phyloP scores from a whole-genome alignment of 1,140 invertebrate genomes.

The Vollenhovia emeryi region DNA sequence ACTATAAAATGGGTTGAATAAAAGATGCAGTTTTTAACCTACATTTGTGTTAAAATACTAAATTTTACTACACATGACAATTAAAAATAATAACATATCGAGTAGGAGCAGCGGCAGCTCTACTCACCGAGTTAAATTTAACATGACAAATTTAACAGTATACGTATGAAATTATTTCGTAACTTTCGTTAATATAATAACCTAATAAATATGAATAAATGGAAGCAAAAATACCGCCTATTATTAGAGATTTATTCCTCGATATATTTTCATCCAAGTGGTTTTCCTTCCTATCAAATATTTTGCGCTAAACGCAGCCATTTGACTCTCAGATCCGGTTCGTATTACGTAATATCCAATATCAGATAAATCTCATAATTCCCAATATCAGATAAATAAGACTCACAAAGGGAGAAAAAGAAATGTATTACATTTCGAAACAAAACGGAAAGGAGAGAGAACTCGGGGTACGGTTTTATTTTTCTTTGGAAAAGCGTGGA shows the following conservation, averaged over 20 bases:
- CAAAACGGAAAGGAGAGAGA: not conserved
- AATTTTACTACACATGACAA: no score
- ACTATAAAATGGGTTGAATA: no score
- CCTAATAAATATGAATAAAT: not conserved
- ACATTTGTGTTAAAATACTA: no score
- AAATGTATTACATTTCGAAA: not conserved
- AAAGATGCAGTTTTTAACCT: no score
- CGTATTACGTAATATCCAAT: constrained; percentile 8
- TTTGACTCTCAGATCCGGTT: not conserved
- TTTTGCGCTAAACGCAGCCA: not conserved
- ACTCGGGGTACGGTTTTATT: not conserved
- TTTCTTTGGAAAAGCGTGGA: not conserved
- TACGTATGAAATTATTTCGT: not conserved
- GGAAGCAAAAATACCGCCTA: not conserved
- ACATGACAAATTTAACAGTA: no score
- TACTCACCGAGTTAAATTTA: no score
- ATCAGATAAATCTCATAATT: constrained; percentile 2
- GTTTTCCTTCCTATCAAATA: not conserved
- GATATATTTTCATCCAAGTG: not conserved
- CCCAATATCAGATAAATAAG: constrained; percentile 21
- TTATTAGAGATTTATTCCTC: not conserved
- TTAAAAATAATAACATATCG: no score
- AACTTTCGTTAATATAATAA: not conserved
- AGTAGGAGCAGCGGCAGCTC: no score
- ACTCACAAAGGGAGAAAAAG: not conserved